These are phyloP conservation scores for Drosophila fuyamai DNA, from an alignment of 1,140 invertebrate species.

Conservation along the genomic window DNA sequence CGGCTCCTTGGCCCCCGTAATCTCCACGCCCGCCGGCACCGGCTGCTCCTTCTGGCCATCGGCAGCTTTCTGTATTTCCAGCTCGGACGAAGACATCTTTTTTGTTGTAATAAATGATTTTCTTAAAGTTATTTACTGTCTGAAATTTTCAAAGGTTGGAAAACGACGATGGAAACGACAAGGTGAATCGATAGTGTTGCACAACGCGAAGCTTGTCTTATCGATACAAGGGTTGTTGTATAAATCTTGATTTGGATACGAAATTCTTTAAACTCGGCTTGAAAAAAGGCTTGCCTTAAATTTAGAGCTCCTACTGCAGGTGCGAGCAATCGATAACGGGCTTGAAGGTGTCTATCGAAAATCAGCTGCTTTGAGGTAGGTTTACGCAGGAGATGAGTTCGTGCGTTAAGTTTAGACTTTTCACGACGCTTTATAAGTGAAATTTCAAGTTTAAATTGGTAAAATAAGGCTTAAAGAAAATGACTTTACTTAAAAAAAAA, in stretches of 20 bases:
- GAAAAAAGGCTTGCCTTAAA: not conserved
- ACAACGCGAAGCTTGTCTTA: slow-evolving; percentile 42
- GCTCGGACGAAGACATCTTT: slow-evolving; percentile 68
- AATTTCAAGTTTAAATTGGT: not conserved
- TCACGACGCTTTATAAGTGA: not conserved
- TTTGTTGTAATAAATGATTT: slow-evolving; percentile 64
- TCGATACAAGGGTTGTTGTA: slow-evolving; percentile 15
- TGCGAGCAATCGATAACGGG: slow-evolving; percentile 4
- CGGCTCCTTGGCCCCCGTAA: slow-evolving; percentile 42
- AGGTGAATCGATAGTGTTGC: slow-evolving; percentile 35
- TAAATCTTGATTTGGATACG: not conserved
- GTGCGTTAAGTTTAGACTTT: not conserved
- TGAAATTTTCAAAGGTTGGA: slow-evolving; percentile 42
- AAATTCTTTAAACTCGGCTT: not conserved
- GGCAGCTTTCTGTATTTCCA: slow-evolving; percentile 56
- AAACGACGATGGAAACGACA: slow-evolving; percentile 28
- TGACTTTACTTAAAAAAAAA: too few species aligned
- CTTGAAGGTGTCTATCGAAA: not conserved
- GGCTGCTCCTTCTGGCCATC: slow-evolving; percentile 50
- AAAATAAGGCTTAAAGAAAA: too few species aligned
- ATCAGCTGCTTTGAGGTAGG: slow-evolving; percentile 26
- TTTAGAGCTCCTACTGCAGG: not conserved
- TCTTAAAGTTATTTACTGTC: slow-evolving; percentile 76
- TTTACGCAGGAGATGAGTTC: not conserved
- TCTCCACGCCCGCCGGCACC: slow-evolving; percentile 28